A percentile compares a stretch with the other conserved stretches of the same genome.
These are phyloP conservation scores for Maconellicoccus hirsutus DNA, from an alignment of 1,140 invertebrate genomes.

Conservation along the genomic window DNA sequence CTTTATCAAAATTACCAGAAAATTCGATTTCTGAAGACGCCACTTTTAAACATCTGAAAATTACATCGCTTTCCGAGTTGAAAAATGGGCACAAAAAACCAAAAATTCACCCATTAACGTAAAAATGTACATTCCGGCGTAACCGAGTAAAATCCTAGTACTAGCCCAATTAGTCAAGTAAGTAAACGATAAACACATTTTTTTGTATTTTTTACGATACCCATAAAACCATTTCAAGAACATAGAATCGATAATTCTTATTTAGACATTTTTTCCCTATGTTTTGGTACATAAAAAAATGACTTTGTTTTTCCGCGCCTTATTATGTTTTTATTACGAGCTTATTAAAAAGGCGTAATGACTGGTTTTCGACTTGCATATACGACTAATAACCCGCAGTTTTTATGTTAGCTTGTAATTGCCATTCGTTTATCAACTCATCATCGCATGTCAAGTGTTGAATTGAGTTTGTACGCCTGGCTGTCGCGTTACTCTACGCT, in stretches of 20 bases:
- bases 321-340: conserved; percentile 3
- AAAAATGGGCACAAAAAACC: too few species aligned
- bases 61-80: too few species aligned
- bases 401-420: background rate
- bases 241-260: background rate
- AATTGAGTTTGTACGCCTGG: background rate
- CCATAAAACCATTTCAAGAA: too few species aligned
- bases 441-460: conserved; percentile 7
- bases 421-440: conserved; percentile 3
- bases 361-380: background rate
- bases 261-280: background rate
- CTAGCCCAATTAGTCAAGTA: too few species aligned
- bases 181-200: too few species aligned
- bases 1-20: too few species aligned
- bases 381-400: background rate
- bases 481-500: background rate
- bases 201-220: too few species aligned
- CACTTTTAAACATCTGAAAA: too few species aligned
- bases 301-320: conserved; percentile 6
- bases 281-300: background rate
- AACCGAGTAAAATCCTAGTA: too few species aligned
- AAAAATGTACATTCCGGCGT: too few species aligned
- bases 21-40: too few species aligned
- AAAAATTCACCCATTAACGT: too few species aligned
- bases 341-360: conserved; percentile 9